Base-by-base conservation (phyloP, 2,797 vertebrate species). In the Takifugu ocellatus region DNA sequence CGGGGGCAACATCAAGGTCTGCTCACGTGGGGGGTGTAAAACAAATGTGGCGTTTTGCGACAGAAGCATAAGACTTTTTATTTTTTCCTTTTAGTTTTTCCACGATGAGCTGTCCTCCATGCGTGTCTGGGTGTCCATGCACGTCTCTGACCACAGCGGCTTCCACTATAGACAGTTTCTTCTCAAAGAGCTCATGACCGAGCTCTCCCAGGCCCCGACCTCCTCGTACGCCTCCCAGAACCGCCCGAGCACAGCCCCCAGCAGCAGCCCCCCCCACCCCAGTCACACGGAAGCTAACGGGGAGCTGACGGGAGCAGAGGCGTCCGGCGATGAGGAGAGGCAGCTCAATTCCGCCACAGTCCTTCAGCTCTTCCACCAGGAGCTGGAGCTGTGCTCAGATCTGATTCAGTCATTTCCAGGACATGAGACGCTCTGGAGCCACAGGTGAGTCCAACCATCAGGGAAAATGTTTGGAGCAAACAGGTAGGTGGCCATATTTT, bases 131-230 rank as follows among this genome's bases (percentile, higher is more conserved):
- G 96, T 98, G 31, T 96, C 94, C 71, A 84, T 93, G 91, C 96
- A 99, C 10, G 94, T 99, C 57, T 99, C 97, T 0, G 97, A 99
- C 88, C 96, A 99, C 77, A 98, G 97, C 49, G 97, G 97, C 58
- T 99, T 99, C 87, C 96, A 99, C 86, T 99, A 98, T 78, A 94
- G 97, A 43, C 96, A 99, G 81, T 98, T 96, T 84, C 88, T 99
- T 68, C 91, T 99, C 25, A 93, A 93, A 77, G 91, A 94, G 59
- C 87, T 99, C 78, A 87, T 91, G 17, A 51, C 74, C 3, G 89
- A 88, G 61, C 68, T 90, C 47, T 79, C 70, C 61, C 82, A 70
- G 61, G 42, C 61, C 33, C 33, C 68, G 81, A 78, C 86, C 77
- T 75, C 53, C 51, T n/a, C 44, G 51, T 47, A 24, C 61, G 12